A percentile compares a stretch with the other conserved stretches of the same genome.
Conservation (phyloP, 1,140 invertebrate genomes). For the Pogonomyrmex barbatus region DNA sequence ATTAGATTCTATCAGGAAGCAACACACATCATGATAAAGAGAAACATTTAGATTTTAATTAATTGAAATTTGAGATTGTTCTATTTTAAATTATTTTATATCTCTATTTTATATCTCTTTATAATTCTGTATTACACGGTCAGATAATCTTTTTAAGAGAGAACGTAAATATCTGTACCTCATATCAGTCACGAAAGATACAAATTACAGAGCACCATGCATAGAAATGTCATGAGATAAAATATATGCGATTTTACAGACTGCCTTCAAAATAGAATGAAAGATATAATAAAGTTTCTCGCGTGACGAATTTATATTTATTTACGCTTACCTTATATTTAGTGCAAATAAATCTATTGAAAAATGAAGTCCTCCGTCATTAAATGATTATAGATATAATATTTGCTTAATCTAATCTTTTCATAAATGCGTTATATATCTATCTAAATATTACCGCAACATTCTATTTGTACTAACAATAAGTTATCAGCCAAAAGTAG, state of each 20-base stretch:
- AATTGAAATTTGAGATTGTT: neutral
- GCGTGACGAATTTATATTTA: neutral
- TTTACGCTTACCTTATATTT: neutral
- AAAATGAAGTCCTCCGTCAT: neutral
- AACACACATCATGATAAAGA: neutral
- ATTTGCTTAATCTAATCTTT: slow-evolving; percentile 12
- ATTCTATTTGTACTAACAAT: neutral
- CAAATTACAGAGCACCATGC: neutral
- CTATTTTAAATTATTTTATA: too few relatives aligned
- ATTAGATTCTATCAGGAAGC: neutral
- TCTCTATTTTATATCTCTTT: too few relatives aligned
- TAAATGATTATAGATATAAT: neutral
- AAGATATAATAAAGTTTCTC: neutral
- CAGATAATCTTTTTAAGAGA: slow-evolving; percentile 7
- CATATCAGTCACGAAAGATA: neutral
- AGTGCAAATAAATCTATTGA: neutral
- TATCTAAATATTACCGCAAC: slow-evolving; percentile 11
- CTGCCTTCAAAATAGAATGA: neutral
- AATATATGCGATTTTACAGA: neutral
- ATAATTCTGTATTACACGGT: neutral
- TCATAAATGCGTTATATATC: neutral
- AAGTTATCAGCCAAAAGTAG: slow-evolving; percentile 36
- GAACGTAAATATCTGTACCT: neutral
- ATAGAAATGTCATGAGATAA: neutral
- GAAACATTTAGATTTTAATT: neutral